Percentiles rank a stretch among this genome's conserved stretches.
Conservation (phyloP, 2,113 vertebrate species). For the Petromus typicus region DNA sequence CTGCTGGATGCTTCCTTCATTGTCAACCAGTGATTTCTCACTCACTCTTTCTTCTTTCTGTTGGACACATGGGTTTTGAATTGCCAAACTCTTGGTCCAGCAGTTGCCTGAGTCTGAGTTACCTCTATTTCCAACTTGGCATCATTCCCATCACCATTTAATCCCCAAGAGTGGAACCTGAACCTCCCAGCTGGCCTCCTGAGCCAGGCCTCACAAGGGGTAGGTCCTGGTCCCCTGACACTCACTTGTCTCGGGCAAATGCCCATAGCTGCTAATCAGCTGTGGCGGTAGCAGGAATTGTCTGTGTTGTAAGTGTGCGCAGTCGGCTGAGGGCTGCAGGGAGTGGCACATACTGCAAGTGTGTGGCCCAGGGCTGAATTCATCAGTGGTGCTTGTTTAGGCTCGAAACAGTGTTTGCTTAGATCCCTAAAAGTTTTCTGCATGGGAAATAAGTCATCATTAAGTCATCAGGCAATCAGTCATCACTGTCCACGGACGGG, state of each 20-base stretch:
- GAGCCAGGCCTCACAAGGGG: neutral
- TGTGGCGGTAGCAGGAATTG: neutral
- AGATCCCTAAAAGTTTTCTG: neutral
- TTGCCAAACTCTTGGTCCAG: neutral
- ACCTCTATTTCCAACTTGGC: neutral
- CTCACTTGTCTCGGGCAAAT: neutral
- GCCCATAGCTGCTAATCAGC: neutral
- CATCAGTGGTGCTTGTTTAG: neutral
- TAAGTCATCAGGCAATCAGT: too few species aligned
- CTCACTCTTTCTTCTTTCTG: neutral
- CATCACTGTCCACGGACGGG: neutral
- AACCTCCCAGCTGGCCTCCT: neutral
- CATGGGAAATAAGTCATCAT: neutral
- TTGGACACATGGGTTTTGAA: neutral
- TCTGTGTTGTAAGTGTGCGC: neutral
- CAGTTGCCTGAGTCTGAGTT: neutral
- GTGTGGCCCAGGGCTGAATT: neutral
- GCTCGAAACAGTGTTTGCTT: neutral
- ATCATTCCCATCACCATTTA: neutral
- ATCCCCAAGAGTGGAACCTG: neutral
- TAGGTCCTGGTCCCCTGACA: neutral
- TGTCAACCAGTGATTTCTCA: neutral
- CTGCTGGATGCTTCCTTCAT: neutral
- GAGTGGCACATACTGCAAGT: neutral
- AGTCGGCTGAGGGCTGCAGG: neutral